Evolutionary conservation across 1,140 invertebrate species (phyloP).

Genomic region (Drosophila arawakana): DNA sequence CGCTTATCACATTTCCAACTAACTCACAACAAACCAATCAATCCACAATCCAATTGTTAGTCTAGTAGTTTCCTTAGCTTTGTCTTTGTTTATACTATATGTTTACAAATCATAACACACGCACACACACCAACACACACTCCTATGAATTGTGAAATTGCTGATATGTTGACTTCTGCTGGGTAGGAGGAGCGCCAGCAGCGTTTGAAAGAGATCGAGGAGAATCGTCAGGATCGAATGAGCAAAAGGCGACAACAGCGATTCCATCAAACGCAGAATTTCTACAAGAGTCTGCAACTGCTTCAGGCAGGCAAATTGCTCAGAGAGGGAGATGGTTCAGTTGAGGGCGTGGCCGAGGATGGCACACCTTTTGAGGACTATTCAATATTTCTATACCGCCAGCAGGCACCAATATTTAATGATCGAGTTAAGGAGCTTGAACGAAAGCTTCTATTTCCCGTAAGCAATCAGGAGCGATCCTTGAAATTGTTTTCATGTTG

Average conservation of each 20-base stretch:
- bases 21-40: background rate
- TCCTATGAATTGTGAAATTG: constrained; percentile 34
- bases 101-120: constrained; percentile 29
- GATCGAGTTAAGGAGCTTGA: constrained; percentile 92
- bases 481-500: constrained; percentile 10
- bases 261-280: constrained; percentile 89
- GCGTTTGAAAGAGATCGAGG: constrained; percentile 88
- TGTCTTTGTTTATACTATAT: constrained; percentile 41
- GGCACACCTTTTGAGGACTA: constrained; percentile 89
- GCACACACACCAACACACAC: constrained; percentile 18
- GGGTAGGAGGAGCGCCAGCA: constrained; percentile 88
- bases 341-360: constrained; percentile 66
- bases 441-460: constrained; percentile 90
- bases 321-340: constrained; percentile 85
- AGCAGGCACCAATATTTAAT: constrained; percentile 90
- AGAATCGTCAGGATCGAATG: constrained; percentile 88
- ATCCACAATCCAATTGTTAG: constrained; percentile 22
- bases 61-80: constrained; percentile 44
- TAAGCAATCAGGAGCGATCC: constrained; percentile 85
- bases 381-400: constrained; percentile 90
- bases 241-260: constrained; percentile 88
- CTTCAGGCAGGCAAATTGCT: constrained; percentile 87
- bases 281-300: constrained; percentile 92
- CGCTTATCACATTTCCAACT: constrained; percentile 20
- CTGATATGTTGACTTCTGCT: constrained; percentile 57